Conservation (phyloP, 1,140 invertebrate species). For the Myzus persicae region DNA sequence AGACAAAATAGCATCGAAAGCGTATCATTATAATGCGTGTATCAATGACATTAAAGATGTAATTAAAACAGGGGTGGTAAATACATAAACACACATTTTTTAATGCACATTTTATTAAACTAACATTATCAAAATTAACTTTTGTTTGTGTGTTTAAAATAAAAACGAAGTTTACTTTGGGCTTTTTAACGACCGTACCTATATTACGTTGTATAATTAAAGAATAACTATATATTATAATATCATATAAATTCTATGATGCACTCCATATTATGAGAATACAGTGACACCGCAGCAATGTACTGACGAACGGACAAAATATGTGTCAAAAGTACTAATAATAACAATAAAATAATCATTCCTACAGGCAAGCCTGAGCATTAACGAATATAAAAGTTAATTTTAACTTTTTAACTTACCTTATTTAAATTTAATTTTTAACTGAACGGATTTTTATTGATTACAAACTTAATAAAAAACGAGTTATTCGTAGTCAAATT, state of each 20-base stretch:
- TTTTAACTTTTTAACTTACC: no score
- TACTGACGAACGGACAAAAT: background rate
- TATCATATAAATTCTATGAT: background rate
- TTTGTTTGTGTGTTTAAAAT: background rate
- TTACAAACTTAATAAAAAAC: no score
- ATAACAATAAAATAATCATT: background rate
- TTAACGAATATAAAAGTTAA: no score
- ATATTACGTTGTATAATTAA: background rate
- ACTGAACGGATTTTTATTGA: no score
- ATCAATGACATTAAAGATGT: background rate
- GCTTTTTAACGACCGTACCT: background rate
- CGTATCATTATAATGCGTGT: background rate
- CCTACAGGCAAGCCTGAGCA: no score
- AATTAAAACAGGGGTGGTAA: background rate
- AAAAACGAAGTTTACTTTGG: background rate
- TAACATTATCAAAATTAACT: background rate
- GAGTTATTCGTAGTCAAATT: no score
- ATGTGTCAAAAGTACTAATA: background rate
- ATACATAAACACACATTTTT: background rate
- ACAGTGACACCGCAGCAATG: background rate
- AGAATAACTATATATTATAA: background rate
- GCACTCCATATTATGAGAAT: background rate
- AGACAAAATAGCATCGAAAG: background rate
- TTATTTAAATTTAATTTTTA: no score
- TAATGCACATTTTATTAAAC: no score